phyloP scores from a whole-genome alignment of 2,113 vertebrate species.

The Cettia cetti region DNA sequence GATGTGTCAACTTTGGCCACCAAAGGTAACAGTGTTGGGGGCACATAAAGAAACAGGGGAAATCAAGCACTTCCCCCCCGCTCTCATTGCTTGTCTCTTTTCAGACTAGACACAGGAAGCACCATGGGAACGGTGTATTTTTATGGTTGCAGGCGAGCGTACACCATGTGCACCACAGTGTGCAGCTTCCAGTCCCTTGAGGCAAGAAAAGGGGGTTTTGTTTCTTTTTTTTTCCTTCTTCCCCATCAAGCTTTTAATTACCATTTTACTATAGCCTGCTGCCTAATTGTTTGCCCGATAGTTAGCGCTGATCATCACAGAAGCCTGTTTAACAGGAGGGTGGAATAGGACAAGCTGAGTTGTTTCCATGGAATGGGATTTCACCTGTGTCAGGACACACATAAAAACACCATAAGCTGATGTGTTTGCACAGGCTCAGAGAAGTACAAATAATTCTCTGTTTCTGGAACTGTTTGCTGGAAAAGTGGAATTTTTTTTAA shows the following conservation, averaged over 20 bases:
- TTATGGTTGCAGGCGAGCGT: neutral
- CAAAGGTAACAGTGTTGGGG: neutral
- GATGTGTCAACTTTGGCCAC: neutral
- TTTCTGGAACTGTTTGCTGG: neutral
- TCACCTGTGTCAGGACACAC: neutral
- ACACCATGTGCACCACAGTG: slow-evolving; percentile 54
- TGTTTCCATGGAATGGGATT: neutral
- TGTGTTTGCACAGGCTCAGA: neutral
- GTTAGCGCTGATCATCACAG: neutral
- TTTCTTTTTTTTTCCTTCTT: neutral
- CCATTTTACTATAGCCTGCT: neutral
- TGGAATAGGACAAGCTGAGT: neutral
- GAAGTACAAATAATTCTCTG: neutral
- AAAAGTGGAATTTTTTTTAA: neutral
- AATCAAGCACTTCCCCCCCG: neutral
- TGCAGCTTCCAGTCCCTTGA: slow-evolving; percentile 47
- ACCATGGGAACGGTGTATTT: slow-evolving; percentile 27
- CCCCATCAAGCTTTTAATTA: slow-evolving; percentile 31
- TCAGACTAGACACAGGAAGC: slow-evolving; percentile 58
- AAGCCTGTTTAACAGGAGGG: neutral
- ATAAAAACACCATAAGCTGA: accelerated
- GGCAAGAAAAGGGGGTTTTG: neutral
- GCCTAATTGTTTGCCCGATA: neutral
- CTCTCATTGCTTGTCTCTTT: slow-evolving; percentile 9
- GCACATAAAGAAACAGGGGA: neutral